Evolutionary conservation across 2,888 invertebrate genomes (phyloP).

Genomic region (Ichneumoninae sp.): DNA sequence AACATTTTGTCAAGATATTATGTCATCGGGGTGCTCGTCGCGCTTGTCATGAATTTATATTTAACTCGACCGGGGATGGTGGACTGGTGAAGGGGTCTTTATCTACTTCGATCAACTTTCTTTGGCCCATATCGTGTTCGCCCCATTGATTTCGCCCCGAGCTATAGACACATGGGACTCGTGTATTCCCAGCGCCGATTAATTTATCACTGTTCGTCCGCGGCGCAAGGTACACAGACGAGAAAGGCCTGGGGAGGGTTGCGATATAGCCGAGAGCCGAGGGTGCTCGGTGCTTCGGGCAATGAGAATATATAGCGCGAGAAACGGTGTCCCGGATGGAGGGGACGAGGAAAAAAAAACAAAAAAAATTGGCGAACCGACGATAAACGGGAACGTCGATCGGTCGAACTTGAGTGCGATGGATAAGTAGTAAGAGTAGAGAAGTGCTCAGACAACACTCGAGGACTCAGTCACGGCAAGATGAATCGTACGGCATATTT

Average conservation of each 20-base stretch:
- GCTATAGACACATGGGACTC: slow-evolving; percentile 20
- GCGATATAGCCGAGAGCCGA: not conserved
- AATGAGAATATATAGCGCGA: slow-evolving; percentile 5
- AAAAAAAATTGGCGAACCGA: not conserved
- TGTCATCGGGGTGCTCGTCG: not conserved
- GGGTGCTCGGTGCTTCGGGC: not conserved
- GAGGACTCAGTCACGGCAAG: not conserved
- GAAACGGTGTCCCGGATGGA: not conserved
- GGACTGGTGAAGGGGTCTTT: not conserved
- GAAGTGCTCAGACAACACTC: slow-evolving; percentile 22
- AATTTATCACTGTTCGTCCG: slow-evolving; percentile 28
- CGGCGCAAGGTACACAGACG: slow-evolving; percentile 15
- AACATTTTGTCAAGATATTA: slow-evolving; percentile 22
- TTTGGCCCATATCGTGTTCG: slow-evolving; percentile 45
- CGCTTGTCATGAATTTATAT: slow-evolving; percentile 37
- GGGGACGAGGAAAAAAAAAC: slow-evolving; percentile 8
- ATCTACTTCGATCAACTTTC: slow-evolving; percentile 36
- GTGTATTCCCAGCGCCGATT: slow-evolving; percentile 5
- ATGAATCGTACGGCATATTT: not conserved
- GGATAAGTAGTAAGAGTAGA: slow-evolving; percentile 32
- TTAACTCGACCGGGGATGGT: slow-evolving; percentile 11
- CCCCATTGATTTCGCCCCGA: slow-evolving; percentile 50
- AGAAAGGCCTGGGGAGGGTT: not conserved
- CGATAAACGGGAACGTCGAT: slow-evolving; percentile 1
- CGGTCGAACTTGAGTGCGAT: slow-evolving; percentile 26